These are phyloP conservation scores for Campopleginae sp. DNA, from an alignment of 2,888 invertebrate genomes.

Conservation along the genomic window DNA sequence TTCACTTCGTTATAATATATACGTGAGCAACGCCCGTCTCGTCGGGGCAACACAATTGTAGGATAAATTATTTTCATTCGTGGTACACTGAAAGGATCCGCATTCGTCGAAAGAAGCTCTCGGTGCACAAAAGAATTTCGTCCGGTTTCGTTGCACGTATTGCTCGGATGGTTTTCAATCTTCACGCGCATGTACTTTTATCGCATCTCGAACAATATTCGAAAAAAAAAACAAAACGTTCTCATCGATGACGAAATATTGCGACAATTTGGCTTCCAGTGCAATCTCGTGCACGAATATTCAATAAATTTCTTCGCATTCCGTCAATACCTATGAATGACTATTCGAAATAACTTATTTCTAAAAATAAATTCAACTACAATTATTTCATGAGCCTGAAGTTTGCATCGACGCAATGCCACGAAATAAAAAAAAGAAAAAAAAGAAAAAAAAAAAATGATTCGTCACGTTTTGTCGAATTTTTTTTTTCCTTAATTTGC, in stretches of 20 bases:
- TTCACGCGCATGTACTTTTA: neutral
- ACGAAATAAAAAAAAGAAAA: too few relatives aligned
- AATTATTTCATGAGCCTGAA: neutral
- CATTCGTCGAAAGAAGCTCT: conserved; percentile 52
- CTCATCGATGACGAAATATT: neutral
- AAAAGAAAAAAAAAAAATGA: neutral
- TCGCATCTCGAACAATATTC: neutral
- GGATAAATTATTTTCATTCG: conserved; percentile 48
- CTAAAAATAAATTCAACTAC: neutral
- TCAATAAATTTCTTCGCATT: neutral
- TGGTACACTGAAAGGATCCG: conserved; percentile 33
- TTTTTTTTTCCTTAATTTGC: too few relatives aligned
- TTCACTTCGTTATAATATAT: conserved; percentile 7
- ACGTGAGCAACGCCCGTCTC: conserved; percentile 24
- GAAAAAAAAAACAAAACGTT: neutral
- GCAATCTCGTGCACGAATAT: neutral
- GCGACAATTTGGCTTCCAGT: neutral
- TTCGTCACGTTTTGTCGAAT: neutral
- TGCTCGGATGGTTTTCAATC: conserved; percentile 4
- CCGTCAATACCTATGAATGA: neutral
- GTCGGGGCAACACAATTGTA: conserved; percentile 33
- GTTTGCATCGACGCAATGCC: too few relatives aligned
- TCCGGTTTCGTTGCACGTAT: conserved; percentile 28
- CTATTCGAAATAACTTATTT: neutral
- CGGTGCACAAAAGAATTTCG: conserved; percentile 10